Conservation (phyloP, 2,113 vertebrate species). For the Rhinopomastus cyanomelas region DNA sequence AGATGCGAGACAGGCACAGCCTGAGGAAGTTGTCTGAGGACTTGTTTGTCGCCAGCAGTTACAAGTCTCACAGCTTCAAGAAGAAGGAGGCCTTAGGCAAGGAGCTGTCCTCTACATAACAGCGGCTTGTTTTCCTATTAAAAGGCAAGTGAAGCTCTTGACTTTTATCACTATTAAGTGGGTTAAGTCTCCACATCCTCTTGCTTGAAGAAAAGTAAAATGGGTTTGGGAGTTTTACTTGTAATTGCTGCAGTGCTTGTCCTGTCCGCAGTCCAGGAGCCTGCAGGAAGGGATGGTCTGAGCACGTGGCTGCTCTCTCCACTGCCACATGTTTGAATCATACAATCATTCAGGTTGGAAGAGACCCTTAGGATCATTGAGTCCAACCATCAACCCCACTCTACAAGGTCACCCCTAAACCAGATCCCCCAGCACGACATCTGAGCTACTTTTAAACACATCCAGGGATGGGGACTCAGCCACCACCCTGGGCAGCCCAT, state of each 20-base stretch:
- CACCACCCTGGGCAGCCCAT: too few species aligned
- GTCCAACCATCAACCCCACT: too few species aligned
- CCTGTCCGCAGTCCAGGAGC: neutral
- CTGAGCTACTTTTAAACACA: too few species aligned
- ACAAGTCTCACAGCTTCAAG: neutral
- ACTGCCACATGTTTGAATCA: neutral
- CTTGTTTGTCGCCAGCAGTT: neutral
- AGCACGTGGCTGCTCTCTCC: neutral
- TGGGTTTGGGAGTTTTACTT: neutral
- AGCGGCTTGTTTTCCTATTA: neutral
- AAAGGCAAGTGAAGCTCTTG: neutral
- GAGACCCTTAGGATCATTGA: too few species aligned
- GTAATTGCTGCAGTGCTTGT: neutral
- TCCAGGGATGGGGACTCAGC: too few species aligned
- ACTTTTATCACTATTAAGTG: neutral
- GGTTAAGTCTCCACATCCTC: neutral
- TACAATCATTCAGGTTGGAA: too few species aligned
- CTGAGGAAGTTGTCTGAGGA: neutral
- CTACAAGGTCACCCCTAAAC: too few species aligned
- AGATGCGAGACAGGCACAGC: neutral
- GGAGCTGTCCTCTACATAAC: neutral
- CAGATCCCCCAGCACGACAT: too few species aligned
- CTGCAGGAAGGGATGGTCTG: neutral
- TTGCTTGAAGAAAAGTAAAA: neutral
- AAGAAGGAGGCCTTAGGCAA: neutral